Conservation (phyloP, 2,888 invertebrate genomes). For the Chelonus formosanus region DNA sequence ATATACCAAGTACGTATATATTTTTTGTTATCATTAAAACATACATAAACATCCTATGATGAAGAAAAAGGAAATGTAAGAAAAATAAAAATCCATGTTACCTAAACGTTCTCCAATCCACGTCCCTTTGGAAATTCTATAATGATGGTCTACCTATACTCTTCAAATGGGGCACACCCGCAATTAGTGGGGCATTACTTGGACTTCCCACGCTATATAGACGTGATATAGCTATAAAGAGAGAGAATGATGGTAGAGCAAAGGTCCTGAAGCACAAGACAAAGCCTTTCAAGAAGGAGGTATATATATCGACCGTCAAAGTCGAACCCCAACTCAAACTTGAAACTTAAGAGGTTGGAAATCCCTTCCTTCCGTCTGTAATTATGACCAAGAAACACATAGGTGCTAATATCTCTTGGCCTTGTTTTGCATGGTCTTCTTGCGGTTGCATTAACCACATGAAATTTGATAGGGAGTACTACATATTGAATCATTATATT, state of each 20-base stretch:
- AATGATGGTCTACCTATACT: conserved; percentile 15
- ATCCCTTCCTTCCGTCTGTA: no score
- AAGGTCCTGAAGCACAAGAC: conserved; percentile 12
- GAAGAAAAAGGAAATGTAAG: not conserved
- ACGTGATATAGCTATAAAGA: not conserved
- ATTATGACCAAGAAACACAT: no score
- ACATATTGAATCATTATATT: no score
- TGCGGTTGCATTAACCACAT: not conserved
- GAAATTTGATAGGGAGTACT: not conserved
- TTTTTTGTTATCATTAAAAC: not conserved
- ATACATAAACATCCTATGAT: not conserved
- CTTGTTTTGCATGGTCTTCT: no score
- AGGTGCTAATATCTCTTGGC: no score
- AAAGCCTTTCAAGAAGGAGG: conserved; percentile 8
- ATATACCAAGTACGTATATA: conserved; percentile 77
- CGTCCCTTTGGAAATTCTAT: conserved; percentile 16
- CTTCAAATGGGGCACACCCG: conserved; percentile 43
- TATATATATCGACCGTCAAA: conserved; percentile 5
- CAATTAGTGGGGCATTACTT: conserved; percentile 55
- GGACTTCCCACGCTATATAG: conserved; percentile 42
- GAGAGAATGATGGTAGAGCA: not conserved
- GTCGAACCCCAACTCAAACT: no score
- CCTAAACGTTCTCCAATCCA: conserved; percentile 54
- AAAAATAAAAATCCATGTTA: no score
- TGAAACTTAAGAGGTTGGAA: no score